Base-by-base conservation (phyloP, 1,140 invertebrate species). In the Cotesia vestalis region DNA sequence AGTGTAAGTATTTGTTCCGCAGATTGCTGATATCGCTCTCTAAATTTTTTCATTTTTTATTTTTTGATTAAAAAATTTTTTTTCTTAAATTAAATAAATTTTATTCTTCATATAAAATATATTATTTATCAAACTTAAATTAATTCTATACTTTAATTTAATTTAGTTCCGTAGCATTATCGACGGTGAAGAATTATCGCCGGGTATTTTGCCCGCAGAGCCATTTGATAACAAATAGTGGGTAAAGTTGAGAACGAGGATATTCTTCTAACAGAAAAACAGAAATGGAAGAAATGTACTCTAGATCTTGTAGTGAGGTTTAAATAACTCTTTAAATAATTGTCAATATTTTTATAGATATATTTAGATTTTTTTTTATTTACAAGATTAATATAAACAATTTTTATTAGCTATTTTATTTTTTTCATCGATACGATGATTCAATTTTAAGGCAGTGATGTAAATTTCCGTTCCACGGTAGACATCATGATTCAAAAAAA, bases 231-330 rank as follows among this genome's bases (percentile, higher is more conserved):
- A 74, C 75, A 76, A 75, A 78, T 80, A 80, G 79, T 71, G 74
- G 74, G 76, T 78, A 79, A 80, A 74, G 76, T 80, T 78, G 79
- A 75, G 74, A 75, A 60, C 66, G 66, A 76, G 76, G 80, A 81
- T 80, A 81, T 73, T 81, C 79, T 81, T 78, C 73, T 80, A 80
- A 73, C 76, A 79, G 79, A 74, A 40, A 57, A 78, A 46, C 74
- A 81, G 75, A 64, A 81, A 57, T 57, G 17, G 8, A 12, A 74
- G 76, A 71, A 77, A 76, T 14, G 17, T 12, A 40, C 17, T 52
- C 9, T 57, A n/a, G 9, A 9, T 71, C 53, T 9, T 35, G 46
- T 34, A 52, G 20, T 12, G 20, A 38, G 38, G 17, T 46, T 38
- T 12, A 71, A 67, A 46, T 46, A 6, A 46, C 2, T 46, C 27